Evolutionary conservation across 2,797 vertebrate genomes (phyloP).

Genomic region (Acrocephalus scirpaceus): DNA sequence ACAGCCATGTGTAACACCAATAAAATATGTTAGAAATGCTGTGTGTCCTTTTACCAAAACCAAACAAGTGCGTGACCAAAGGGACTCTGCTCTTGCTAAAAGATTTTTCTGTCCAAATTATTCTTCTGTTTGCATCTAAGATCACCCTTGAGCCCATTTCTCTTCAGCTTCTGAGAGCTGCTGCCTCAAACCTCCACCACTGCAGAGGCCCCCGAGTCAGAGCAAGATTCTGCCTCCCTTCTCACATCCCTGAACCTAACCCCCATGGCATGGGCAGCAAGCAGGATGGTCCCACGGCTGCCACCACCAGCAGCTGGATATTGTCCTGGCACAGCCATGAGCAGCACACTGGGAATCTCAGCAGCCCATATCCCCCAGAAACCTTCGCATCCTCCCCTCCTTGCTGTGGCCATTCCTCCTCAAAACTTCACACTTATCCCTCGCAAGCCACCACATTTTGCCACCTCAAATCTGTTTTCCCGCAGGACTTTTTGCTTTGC

Average conservation of each 20-base stretch:
- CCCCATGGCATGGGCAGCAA: not conserved
- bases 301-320: not conserved
- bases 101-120: not conserved
- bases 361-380: slow-evolving; percentile 57
- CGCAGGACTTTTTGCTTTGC: slow-evolving; percentile 46
- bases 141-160: not conserved
- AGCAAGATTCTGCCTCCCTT: not conserved
- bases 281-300: not conserved
- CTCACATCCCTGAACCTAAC: not conserved
- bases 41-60: not conserved
- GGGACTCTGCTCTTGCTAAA: not conserved
- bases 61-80: not conserved
- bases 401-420: slow-evolving; percentile 16
- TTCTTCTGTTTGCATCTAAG: not conserved
- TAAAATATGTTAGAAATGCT: not conserved
- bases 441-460: slow-evolving; percentile 38
- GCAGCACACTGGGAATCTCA: not conserved
- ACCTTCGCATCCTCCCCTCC: slow-evolving; percentile 19
- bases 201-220: not conserved
- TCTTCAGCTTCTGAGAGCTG: not conserved
- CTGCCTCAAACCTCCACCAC: not conserved
- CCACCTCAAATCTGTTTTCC: slow-evolving; percentile 48
- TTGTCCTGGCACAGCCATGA: not conserved
- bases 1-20: not conserved
- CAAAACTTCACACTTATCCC: slow-evolving; percentile 55